Evolutionary conservation across 2,797 vertebrate species (phyloP).

Genomic region (Botia almorhae): DNA sequence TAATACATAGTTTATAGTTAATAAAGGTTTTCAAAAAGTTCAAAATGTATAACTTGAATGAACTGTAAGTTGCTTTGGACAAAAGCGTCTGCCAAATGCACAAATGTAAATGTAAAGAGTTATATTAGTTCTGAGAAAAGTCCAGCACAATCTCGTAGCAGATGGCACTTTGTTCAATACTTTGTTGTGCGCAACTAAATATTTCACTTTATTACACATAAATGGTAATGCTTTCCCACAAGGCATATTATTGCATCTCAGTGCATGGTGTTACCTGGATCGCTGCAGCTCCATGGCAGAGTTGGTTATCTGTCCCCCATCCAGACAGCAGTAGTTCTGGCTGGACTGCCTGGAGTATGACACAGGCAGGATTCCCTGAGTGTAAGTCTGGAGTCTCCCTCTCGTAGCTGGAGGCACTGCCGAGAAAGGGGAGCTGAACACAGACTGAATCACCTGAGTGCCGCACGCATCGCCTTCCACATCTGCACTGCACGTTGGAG

Average conservation of each 20-base stretch:
- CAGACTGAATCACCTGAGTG: conserved; percentile 76
- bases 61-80: no score
- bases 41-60: no score
- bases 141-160: background rate
- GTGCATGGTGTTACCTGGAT: conserved; percentile 81
- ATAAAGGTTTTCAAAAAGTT: no score
- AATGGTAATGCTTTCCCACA: background rate
- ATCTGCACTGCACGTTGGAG: conserved; percentile 62
- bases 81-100: no score
- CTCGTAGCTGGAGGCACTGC: conserved; percentile 77
- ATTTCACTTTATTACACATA: background rate
- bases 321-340: conserved; percentile 82
- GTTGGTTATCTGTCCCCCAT: conserved; percentile 81
- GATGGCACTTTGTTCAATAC: background rate
- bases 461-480: conserved; percentile 76
- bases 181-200: background rate
- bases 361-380: conserved; percentile 89
- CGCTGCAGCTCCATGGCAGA: conserved; percentile 89
- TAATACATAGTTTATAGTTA: no score
- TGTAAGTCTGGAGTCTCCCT: conserved; percentile 92
- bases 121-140: background rate
- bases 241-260: background rate
- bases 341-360: conserved; percentile 81
- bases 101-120: no score
- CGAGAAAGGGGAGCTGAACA: conserved; percentile 78